Percentiles rank a stretch among this genome's conserved stretches.
Evolutionary conservation across 2,888 invertebrate genomes (phyloP).

Genomic region (Lamellibrachia satsuma): DNA sequence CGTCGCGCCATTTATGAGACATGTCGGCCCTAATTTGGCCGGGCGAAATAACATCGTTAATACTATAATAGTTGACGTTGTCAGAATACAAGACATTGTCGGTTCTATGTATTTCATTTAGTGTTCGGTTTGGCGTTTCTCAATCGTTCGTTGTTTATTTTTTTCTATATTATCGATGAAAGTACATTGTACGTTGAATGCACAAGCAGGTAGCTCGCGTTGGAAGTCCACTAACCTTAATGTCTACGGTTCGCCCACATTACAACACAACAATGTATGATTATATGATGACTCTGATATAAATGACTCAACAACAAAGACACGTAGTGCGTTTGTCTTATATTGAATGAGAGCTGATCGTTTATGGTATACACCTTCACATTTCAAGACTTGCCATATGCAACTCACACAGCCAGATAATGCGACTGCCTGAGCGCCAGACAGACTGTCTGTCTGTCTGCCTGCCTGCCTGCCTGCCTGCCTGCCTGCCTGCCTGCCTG

Average conservation of each 20-base stretch:
- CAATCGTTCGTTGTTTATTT: not conserved
- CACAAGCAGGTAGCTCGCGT: not conserved
- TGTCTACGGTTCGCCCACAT: not conserved
- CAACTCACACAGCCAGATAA: not conserved
- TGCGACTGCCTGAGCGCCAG: not conserved
- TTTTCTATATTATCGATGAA: not conserved
- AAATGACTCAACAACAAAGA: not conserved
- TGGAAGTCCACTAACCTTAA: not conserved
- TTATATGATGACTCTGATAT: not conserved
- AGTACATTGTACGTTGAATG: not conserved
- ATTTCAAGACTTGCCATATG: not conserved
- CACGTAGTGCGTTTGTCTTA: not conserved
- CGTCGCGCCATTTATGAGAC: not conserved
- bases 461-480: too few relatives aligned
- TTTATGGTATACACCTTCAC: not conserved
- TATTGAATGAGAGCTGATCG: not conserved
- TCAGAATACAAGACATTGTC: not conserved
- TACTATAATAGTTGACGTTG: not conserved
- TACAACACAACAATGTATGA: not conserved
- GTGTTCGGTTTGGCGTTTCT: not conserved
- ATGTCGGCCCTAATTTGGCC: not conserved
- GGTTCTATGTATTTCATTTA: not conserved
- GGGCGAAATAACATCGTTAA: constrained; percentile 6
- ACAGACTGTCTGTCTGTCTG: not conserved
- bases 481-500: too few relatives aligned